Conservation (phyloP, 1,140 invertebrate genomes). For the Dendrolimus kikuchii region DNA sequence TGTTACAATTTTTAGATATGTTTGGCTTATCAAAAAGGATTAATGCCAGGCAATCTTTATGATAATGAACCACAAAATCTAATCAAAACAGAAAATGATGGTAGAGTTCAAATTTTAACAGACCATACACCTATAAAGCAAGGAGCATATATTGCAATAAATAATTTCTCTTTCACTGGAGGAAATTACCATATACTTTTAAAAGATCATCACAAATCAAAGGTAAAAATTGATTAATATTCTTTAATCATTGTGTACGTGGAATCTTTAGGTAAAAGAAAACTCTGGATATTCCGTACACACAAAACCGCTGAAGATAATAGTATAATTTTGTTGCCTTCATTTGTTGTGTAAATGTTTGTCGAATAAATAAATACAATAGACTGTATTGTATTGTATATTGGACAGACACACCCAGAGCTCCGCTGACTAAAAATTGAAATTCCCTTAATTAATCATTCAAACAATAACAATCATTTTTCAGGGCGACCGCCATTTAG, state of each 20-base stretch:
- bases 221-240: slow-evolving; percentile 13
- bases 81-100: slow-evolving; percentile 87
- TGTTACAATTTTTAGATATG: slow-evolving; percentile 13
- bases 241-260: slow-evolving; percentile 72
- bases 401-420: too few species aligned
- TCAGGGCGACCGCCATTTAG: too few species aligned
- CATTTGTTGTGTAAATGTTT: too few species aligned
- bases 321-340: too few species aligned
- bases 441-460: too few species aligned
- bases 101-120: slow-evolving; percentile 81
- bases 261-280: slow-evolving; percentile 50
- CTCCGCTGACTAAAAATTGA: too few species aligned
- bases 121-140: slow-evolving; percentile 80
- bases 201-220: slow-evolving; percentile 66
- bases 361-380: too few species aligned
- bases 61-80: slow-evolving; percentile 80
- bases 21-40: slow-evolving; percentile 84
- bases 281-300: too few species aligned
- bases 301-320: too few species aligned
- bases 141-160: slow-evolving; percentile 86
- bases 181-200: slow-evolving; percentile 92
- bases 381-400: too few species aligned
- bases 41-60: slow-evolving; percentile 91
- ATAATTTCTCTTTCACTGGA: slow-evolving; percentile 96
- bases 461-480: too few species aligned